These are phyloP conservation scores for Zelleria hepariella DNA, from an alignment of 2,888 invertebrate species.

Conservation along the genomic window DNA sequence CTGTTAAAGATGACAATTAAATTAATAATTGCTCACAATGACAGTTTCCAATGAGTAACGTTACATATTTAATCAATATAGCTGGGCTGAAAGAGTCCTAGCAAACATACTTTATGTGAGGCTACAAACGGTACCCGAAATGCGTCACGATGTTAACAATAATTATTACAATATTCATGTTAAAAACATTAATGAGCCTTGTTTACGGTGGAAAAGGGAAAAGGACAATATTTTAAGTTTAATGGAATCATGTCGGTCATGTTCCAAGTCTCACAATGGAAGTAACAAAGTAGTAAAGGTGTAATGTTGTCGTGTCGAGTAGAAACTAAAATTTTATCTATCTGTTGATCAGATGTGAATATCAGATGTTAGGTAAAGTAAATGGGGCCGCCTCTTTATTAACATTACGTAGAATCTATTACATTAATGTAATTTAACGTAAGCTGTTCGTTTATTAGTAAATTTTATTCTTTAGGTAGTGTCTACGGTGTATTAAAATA, in stretches of 20 bases:
- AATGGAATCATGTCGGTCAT: background rate
- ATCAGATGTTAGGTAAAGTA: conserved; percentile 35
- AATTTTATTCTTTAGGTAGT: conserved; percentile 52
- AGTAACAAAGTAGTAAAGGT: background rate
- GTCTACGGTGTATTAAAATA: conserved; percentile 47
- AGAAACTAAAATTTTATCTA: background rate
- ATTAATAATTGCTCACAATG: background rate
- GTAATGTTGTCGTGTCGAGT: background rate
- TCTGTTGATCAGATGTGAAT: background rate
- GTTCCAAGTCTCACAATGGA: background rate
- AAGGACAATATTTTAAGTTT: background rate
- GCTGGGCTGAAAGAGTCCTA: too few species aligned
- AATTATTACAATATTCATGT: background rate
- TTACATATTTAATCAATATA: background rate
- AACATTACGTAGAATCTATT: conserved; percentile 41
- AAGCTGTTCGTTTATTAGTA: conserved; percentile 49
- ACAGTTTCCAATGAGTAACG: background rate
- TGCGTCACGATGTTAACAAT: background rate
- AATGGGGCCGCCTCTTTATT: conserved; percentile 64
- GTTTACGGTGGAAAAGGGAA: background rate
- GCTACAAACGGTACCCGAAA: background rate
- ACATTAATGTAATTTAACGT: conserved; percentile 31
- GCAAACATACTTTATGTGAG: too few species aligned
- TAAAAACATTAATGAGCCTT: background rate
- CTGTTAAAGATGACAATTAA: background rate